phyloP scores from a whole-genome alignment of 2,113 vertebrate genomes.

The Ophiodon elongatus region DNA sequence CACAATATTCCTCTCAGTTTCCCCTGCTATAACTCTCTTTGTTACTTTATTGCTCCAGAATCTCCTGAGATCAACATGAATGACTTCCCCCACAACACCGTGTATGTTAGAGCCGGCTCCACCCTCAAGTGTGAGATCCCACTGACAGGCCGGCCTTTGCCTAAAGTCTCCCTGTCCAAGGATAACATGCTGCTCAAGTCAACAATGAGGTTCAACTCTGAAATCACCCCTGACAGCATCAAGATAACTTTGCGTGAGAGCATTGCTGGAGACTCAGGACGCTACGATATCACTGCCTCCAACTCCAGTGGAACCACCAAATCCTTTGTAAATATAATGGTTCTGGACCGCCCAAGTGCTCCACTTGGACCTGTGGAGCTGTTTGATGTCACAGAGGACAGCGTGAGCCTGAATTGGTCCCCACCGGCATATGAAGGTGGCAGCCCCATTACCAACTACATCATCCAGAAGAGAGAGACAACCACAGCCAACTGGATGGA shows the following conservation, averaged over 20 bases:
- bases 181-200: slow-evolving; percentile 90
- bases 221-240: slow-evolving; percentile 92
- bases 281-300: slow-evolving; percentile 94
- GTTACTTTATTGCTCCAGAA: slow-evolving; percentile 82
- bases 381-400: slow-evolving; percentile 93
- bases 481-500: slow-evolving; percentile 95
- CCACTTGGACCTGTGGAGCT: slow-evolving; percentile 93
- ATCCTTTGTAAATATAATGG: slow-evolving; percentile 91
- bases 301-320: slow-evolving; percentile 97
- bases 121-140: slow-evolving; percentile 97
- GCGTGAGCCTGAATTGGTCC: slow-evolving; percentile 92
- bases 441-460: slow-evolving; percentile 97
- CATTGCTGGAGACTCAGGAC: slow-evolving; percentile 91
- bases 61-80: slow-evolving; percentile 96
- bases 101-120: slow-evolving; percentile 94
- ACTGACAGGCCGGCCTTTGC: slow-evolving; percentile 91
- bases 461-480: slow-evolving; percentile 96
- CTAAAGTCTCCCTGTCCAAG: slow-evolving; percentile 93
- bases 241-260: slow-evolving; percentile 95
- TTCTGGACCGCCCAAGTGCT: slow-evolving; percentile 93
- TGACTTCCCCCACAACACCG: slow-evolving; percentile 93
- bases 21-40: not conserved
- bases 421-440: slow-evolving; percentile 95
- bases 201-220: slow-evolving; percentile 96
- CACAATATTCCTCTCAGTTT: not conserved